phyloP scores from a whole-genome alignment of 2,888 invertebrate species.

The Mantis religiosa region DNA sequence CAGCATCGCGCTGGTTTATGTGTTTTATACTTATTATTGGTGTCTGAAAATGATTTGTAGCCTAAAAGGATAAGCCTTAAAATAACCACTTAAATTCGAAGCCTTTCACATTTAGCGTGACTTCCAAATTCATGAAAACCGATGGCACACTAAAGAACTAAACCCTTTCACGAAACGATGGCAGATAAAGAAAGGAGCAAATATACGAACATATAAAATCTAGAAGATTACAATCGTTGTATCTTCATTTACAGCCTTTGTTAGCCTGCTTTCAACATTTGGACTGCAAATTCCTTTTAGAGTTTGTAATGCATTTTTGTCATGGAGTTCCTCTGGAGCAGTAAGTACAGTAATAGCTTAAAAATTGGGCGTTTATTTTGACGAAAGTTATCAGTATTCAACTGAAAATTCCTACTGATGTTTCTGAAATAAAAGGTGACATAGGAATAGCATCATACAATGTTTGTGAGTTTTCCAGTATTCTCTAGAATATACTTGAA shows the following conservation, averaged over 20 bases:
- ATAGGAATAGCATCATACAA: no score
- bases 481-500: no score
- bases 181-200: neutral
- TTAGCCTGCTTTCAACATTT: neutral
- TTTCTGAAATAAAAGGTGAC: no score
- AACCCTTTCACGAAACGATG: neutral
- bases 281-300: neutral
- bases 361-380: no score
- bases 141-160: no score
- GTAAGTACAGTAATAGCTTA: no score
- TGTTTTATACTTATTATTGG: neutral
- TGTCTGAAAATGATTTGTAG: neutral
- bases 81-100: neutral
- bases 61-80: neutral
- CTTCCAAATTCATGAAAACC: neutral
- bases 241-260: neutral
- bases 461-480: no score
- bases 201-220: neutral
- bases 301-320: no score
- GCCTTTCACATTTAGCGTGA: neutral
- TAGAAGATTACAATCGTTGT: neutral
- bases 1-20: neutral
- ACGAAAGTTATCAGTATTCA: no score
- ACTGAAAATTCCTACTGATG: no score
- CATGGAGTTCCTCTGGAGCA: no score